phyloP scores from a whole-genome alignment of 2,888 invertebrate genomes.

The Esperia sulphurella region DNA sequence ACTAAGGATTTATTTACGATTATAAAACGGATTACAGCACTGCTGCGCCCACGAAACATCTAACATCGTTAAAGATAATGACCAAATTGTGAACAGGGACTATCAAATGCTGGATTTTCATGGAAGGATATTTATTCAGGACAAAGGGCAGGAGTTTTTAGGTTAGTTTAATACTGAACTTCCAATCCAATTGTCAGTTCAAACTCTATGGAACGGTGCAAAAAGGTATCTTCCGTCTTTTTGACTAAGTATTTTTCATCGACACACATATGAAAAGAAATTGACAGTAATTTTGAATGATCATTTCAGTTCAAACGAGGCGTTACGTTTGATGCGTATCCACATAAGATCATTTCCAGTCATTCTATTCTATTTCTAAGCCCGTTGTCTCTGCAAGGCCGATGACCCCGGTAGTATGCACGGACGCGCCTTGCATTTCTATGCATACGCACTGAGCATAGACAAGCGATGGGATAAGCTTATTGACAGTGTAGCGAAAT shows the following conservation, averaged over 20 bases:
- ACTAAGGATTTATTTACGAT: neutral
- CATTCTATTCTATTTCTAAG: constrained; percentile 11
- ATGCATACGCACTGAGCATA: constrained; percentile 40
- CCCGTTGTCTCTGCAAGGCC: constrained; percentile 36
- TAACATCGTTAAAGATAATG: too few relatives aligned
- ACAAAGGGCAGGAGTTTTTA: too few relatives aligned
- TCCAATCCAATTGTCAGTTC: too few relatives aligned
- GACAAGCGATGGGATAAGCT: constrained; percentile 53
- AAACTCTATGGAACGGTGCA: too few relatives aligned
- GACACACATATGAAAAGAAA: neutral
- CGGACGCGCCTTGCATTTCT: constrained; percentile 33
- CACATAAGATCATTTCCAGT: constrained; percentile 10
- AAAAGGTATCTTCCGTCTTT: too few relatives aligned
- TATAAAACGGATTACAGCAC: neutral
- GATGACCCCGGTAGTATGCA: constrained; percentile 58
- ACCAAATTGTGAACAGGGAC: too few relatives aligned
- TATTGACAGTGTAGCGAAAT: constrained; percentile 38
- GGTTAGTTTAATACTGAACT: too few relatives aligned
- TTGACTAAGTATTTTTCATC: too few relatives aligned
- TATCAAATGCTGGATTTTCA: too few relatives aligned
- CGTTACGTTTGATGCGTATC: neutral
- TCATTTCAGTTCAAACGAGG: neutral
- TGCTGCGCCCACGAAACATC: neutral
- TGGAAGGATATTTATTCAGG: too few relatives aligned
- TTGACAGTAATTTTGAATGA: neutral